Conservation (phyloP, 1,140 invertebrate species). For the Drosophila micromelanica region DNA sequence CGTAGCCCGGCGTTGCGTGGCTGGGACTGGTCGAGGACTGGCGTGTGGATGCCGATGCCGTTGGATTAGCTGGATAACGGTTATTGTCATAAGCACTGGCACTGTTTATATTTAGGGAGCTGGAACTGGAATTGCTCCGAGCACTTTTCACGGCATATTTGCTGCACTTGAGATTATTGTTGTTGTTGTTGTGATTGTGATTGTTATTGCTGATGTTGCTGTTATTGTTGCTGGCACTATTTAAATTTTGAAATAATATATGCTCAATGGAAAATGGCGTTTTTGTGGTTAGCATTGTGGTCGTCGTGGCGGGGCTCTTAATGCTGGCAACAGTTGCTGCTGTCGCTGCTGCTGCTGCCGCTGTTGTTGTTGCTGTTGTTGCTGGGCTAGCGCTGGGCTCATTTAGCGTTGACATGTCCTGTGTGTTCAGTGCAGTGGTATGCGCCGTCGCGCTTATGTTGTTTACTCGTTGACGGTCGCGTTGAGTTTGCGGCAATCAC, state of each 20-base stretch:
- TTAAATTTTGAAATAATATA: conserved; percentile 83
- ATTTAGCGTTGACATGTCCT: conserved; percentile 69
- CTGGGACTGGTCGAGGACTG: conserved; percentile 25
- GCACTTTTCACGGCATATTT: conserved; percentile 52
- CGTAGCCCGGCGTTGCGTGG: conserved; percentile 45
- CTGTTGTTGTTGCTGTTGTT: conserved; percentile 35
- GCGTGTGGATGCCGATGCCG: conserved; percentile 30
- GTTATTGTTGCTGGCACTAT: conserved; percentile 64
- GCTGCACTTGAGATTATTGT: conserved; percentile 51
- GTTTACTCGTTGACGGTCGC: conserved; percentile 84
- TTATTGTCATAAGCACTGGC: conserved; percentile 61
- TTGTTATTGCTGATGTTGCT: conserved; percentile 46
- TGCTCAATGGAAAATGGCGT: conserved; percentile 84
- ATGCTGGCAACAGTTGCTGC: conserved; percentile 31
- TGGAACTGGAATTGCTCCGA: conserved; percentile 23
- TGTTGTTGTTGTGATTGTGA: conserved; percentile 39
- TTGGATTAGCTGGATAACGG: conserved; percentile 43
- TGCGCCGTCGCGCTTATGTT: conserved; percentile 65
- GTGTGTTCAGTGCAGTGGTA: conserved; percentile 21
- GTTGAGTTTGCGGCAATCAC: conserved; percentile 83
- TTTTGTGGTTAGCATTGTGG: conserved; percentile 76
- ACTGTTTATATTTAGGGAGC: conserved; percentile 11
- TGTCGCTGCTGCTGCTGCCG: conserved; percentile 23
- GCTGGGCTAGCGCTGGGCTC: conserved; percentile 60
- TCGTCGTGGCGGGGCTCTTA: conserved; percentile 46